Evolutionary conservation across 2,888 invertebrate species (phyloP).

Genomic region (Glaucopsyche alexis): DNA sequence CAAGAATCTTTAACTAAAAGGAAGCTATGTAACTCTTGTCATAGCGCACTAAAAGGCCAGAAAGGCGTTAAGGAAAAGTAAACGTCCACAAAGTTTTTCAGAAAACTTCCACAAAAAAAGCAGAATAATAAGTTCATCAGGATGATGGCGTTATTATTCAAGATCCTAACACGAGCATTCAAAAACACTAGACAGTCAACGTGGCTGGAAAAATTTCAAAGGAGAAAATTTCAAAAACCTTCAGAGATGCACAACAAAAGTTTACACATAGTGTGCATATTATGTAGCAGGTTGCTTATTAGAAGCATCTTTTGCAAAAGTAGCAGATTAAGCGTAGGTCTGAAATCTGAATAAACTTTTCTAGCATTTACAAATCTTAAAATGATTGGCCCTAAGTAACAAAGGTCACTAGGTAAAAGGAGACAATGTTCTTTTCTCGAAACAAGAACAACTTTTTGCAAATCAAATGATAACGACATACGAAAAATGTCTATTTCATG

Average conservation of each 20-base stretch:
- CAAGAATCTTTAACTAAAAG: too few species aligned
- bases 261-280: not conserved
- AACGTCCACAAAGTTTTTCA: not conserved
- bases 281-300: not conserved
- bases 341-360: too few species aligned
- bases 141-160: slow-evolving; percentile 16
- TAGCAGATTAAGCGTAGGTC: not conserved
- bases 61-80: not conserved
- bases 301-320: not conserved
- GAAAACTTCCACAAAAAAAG: not conserved
- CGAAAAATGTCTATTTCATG: too few species aligned
- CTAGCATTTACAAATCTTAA: too few species aligned
- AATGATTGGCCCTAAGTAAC: too few species aligned
- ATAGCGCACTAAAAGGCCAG: not conserved
- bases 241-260: not conserved
- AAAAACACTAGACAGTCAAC: slow-evolving; percentile 4
- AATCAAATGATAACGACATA: too few species aligned
- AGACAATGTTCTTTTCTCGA: too few species aligned
- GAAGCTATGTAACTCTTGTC: too few species aligned
- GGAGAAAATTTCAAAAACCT: not conserved
- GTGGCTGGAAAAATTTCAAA: slow-evolving; percentile 6
- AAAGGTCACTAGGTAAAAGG: too few species aligned
- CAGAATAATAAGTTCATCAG: slow-evolving; percentile 10
- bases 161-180: slow-evolving; percentile 2
- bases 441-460: too few species aligned